phyloP scores from a whole-genome alignment of 2,113 vertebrate genomes.

The Entelurus aequoreus region DNA sequence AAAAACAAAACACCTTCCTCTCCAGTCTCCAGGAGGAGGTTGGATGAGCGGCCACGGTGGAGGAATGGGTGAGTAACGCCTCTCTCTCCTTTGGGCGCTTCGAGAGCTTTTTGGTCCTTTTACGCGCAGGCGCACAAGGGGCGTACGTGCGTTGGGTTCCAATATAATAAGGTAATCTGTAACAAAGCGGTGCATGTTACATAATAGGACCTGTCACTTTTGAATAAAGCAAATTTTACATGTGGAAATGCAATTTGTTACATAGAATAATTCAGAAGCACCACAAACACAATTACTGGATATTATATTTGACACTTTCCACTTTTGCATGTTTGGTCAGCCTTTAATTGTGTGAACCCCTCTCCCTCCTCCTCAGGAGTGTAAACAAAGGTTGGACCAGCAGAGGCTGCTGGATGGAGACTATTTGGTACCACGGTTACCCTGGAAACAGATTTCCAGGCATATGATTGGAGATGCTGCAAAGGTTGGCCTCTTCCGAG shows the following conservation, averaged over 20 bases:
- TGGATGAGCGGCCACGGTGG: constrained; percentile 48
- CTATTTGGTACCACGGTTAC: constrained; percentile 73
- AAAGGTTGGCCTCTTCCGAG: constrained; percentile 69
- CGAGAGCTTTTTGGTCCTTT: constrained; percentile 76
- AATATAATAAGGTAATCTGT: constrained; percentile 31
- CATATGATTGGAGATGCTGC: constrained; percentile 69
- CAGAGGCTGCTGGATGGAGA: constrained; percentile 56
- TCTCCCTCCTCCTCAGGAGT: constrained; percentile 32
- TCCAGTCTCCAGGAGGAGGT: constrained; percentile 27
- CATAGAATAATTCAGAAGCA: background rate
- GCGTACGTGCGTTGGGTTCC: constrained; percentile 65
- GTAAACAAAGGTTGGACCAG: constrained; percentile 66
- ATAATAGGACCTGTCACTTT: constrained; percentile 23
- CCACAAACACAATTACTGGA: no score
- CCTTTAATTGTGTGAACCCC: constrained; percentile 26
- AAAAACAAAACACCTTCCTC: background rate
- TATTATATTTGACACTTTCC: background rate
- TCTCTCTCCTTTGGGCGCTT: constrained; percentile 79
- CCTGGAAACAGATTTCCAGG: constrained; percentile 78
- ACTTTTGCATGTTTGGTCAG: background rate
- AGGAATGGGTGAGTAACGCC: constrained; percentile 68
- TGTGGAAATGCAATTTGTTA: no score
- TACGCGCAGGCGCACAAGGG: constrained; percentile 80
- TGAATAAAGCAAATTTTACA: background rate
- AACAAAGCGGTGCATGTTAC: constrained; percentile 8